phyloP scores from a whole-genome alignment of 2,113 vertebrate genomes.

The Murina feae region DNA sequence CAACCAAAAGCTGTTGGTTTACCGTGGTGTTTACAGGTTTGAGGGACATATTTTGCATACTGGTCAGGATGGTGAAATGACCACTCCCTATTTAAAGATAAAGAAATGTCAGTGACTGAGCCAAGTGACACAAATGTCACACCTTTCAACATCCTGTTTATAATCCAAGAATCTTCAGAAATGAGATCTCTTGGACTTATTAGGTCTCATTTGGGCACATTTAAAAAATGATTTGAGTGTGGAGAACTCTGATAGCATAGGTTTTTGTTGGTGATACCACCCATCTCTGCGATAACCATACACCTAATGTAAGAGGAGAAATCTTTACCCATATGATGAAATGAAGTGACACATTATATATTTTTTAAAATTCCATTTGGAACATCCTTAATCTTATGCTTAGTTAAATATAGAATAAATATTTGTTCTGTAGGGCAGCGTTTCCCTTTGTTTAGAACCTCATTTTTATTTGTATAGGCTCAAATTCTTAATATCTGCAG shows the following conservation, averaged over 20 bases:
- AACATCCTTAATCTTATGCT: not conserved
- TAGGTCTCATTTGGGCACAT: slow-evolving; percentile 4
- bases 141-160: slow-evolving; percentile 3
- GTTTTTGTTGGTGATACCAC: not conserved
- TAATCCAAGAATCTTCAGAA: slow-evolving; percentile 7
- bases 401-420: slow-evolving; percentile 26
- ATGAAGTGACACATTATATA: not conserved
- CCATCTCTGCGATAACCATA: not conserved
- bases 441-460: not conserved
- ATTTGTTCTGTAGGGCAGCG: not conserved
- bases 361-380: not conserved
- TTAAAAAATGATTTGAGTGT: not conserved
- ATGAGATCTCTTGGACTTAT: not conserved
- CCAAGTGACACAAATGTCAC: not conserved
- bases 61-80: not conserved
- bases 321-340: not conserved
- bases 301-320: not conserved
- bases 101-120: not conserved
- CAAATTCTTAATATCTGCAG: not conserved
- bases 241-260: not conserved
- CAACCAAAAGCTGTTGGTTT: not conserved
- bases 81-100: not conserved
- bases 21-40: not conserved
- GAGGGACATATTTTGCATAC: not conserved
- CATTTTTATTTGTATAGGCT: not conserved